Conservation (phyloP, 2,888 invertebrate species). For the Eretmocerus hayati region DNA sequence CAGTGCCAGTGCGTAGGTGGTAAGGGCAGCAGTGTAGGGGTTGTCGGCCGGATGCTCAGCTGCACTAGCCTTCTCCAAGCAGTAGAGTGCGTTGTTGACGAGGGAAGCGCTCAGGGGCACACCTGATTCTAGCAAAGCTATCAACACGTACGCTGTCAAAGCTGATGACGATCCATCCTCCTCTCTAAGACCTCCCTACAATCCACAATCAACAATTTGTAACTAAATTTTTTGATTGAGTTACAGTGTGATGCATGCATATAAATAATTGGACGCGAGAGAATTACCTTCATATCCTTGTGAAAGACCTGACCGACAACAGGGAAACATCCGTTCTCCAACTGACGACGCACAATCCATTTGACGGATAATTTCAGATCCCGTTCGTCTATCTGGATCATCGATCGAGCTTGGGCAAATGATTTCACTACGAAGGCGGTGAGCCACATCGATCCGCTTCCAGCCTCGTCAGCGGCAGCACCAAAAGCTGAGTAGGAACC, state of each 20-base stretch:
- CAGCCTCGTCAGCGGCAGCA: constrained; percentile 38
- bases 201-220: too few species aligned
- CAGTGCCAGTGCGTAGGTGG: constrained; percentile 51
- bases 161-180: constrained; percentile 49
- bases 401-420: constrained; percentile 55
- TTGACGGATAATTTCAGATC: constrained; percentile 49
- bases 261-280: not conserved
- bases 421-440: constrained; percentile 71
- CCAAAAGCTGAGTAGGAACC: constrained; percentile 83
- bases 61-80: constrained; percentile 48
- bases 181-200: constrained; percentile 41
- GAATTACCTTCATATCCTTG: constrained; percentile 50
- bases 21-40: constrained; percentile 51
- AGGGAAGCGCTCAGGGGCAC: constrained; percentile 49
- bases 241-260: too few species aligned
- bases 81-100: constrained; percentile 55
- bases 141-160: constrained; percentile 63
- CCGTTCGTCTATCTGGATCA: constrained; percentile 51
- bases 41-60: constrained; percentile 40
- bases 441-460: constrained; percentile 64
- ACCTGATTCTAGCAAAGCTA: constrained; percentile 57
- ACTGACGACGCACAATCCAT: constrained; percentile 62
- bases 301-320: constrained; percentile 62
- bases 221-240: too few species aligned
- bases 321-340: constrained; percentile 73